These are phyloP conservation scores for Heliornis fulica DNA, from an alignment of 2,113 vertebrate genomes.

Conservation along the genomic window DNA sequence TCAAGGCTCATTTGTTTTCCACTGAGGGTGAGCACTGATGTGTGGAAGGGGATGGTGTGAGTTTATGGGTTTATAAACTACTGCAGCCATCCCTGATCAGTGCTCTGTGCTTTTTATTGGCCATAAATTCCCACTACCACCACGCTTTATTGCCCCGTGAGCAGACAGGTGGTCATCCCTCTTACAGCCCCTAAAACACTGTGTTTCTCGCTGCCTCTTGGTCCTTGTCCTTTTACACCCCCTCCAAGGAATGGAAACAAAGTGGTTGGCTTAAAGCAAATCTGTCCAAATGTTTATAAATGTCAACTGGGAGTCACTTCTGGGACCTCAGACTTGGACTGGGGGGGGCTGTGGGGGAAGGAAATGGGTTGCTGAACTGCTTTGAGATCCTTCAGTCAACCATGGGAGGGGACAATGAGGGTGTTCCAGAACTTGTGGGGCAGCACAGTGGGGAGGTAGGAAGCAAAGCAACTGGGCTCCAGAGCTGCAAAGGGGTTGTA, in stretches of 20 bases:
- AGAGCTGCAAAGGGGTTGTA: not conserved
- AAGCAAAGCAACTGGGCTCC: not conserved
- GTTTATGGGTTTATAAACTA: conserved; percentile 59
- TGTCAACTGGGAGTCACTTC: not conserved
- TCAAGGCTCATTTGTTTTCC: not conserved
- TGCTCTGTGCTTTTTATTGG: not conserved
- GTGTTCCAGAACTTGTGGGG: not conserved
- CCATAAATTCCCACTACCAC: conserved; percentile 14
- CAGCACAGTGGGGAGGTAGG: not conserved
- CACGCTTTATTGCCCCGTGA: not conserved
- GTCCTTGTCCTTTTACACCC: rapidly evolving
- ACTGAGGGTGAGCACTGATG: not conserved
- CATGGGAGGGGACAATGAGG: not conserved
- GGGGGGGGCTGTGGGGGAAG: not conserved
- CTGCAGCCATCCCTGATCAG: not conserved
- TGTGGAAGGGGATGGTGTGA: not conserved
- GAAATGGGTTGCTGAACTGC: not conserved
- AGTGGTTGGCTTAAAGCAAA: not conserved
- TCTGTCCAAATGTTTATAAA: not conserved
- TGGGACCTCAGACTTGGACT: not conserved
- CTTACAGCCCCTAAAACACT: not conserved
- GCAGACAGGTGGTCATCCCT: not conserved
- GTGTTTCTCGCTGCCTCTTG: not conserved
- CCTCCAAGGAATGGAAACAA: not conserved
- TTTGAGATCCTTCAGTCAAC: rapidly evolving